Conservation (phyloP, 1,140 invertebrate species). For the Lepidurus couesii region DNA sequence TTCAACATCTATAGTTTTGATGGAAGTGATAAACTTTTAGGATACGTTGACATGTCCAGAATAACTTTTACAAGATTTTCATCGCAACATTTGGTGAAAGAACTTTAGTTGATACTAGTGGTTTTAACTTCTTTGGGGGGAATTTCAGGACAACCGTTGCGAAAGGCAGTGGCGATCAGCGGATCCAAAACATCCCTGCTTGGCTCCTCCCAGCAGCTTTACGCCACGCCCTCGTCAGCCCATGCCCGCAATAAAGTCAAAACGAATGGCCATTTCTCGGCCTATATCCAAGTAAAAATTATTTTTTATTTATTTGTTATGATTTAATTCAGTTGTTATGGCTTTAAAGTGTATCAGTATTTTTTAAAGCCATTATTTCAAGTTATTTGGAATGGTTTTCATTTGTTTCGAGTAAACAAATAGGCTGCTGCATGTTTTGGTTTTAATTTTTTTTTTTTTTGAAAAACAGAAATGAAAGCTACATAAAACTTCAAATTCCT, state of each 20-base stretch:
- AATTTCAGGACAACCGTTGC: neutral
- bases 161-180: slow-evolving; percentile 1
- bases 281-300: slow-evolving; percentile 51
- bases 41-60: neutral
- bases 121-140: neutral
- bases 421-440: no score
- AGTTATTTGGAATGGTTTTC: no score
- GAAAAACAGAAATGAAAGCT: no score
- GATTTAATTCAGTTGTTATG: no score
- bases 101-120: slow-evolving; percentile 20
- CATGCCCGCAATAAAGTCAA: slow-evolving; percentile 51
- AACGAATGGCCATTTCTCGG: slow-evolving; percentile 58
- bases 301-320: no score
- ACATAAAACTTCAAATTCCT: no score
- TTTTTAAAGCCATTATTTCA: no score
- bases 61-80: neutral
- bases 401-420: no score
- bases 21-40: neutral
- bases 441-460: no score
- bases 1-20: neutral
- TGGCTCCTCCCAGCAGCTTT: slow-evolving; percentile 24
- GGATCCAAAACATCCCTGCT: neutral
- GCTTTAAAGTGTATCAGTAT: no score
- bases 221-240: slow-evolving; percentile 18
- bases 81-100: neutral